Base-by-base conservation (phyloP, 1,140 invertebrate species). In the Samia ricini region DNA sequence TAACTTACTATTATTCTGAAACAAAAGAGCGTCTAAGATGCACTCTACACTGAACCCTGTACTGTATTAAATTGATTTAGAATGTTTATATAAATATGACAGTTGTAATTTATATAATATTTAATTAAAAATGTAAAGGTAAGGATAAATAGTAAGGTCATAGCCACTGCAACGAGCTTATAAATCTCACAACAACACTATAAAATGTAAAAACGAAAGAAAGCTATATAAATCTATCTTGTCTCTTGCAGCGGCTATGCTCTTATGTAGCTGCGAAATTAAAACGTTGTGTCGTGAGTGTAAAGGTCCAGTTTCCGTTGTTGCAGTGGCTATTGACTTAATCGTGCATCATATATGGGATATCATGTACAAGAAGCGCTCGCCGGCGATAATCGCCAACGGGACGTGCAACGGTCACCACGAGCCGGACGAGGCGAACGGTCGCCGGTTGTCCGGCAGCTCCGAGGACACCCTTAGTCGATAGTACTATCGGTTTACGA, bases 271-370 rank as follows among this genome's bases (percentile, higher is more conserved):
- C 83, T 86, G 81, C 82, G 71, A 75, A 79, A 64, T 68, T 68
- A 74, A n/a, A 65, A 72, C 72, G 63, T 65, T 77, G 57, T 51
- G 60, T n/a, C 55, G 10, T 50, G 29, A 56, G 58, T 63, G 56
- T 72, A 77, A 78, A 78, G 77, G 76, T 72, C 60, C 66, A 48
- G 78, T 89, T 88, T 79, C 79, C 85, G 83, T 92, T 94, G 94
- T 95, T 95, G 93, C 95, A 98, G 98, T 99, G 94, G 98, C 98
- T 91, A 99, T 99, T 93, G 97, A 98, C 91, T 94, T 99, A 89
- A 99, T 99, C 92, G 98, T 99, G 79, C 97, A 99, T 91, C 98
- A 99, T 94, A 99, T 99, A 91, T 95, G 97, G 93, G 98, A 99
- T 92, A 95, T 98, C 79, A 94, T 99, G 87, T 95, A 92, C 86